phyloP scores from a whole-genome alignment of 2,113 vertebrate species.

The Panurus biarmicus region DNA sequence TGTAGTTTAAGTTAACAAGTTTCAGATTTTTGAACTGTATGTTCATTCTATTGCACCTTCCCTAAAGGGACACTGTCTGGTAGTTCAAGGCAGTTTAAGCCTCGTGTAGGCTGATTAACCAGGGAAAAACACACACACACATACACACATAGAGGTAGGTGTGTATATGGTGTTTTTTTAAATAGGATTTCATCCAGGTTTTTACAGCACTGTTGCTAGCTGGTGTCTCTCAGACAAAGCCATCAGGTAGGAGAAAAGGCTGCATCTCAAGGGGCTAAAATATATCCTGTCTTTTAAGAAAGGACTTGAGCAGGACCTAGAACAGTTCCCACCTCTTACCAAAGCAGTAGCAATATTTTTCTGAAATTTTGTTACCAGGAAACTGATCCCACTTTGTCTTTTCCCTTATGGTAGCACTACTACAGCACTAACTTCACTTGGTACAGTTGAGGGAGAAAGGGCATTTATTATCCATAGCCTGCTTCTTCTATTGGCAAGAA shows the following conservation, averaged over 20 bases:
- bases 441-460: neutral
- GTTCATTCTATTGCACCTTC: slow-evolving; percentile 64
- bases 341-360: neutral
- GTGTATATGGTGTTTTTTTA: neutral
- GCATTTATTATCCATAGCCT: neutral
- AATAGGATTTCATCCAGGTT: neutral
- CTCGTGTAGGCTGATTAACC: slow-evolving; percentile 37
- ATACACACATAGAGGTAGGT: neutral
- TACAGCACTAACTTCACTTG: neutral
- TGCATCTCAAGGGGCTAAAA: neutral
- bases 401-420: neutral
- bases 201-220: neutral
- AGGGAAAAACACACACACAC: slow-evolving; percentile 2
- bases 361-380: neutral
- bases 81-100: slow-evolving; percentile 55
- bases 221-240: neutral
- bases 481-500: neutral
- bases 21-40: slow-evolving; percentile 57
- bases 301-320: neutral
- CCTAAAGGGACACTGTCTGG: slow-evolving; percentile 60
- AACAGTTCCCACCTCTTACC: neutral
- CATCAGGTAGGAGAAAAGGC: slow-evolving; percentile 6
- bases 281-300: neutral
- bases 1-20: slow-evolving; percentile 65
- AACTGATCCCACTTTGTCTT: neutral